These are phyloP conservation scores for Notodonta ziczac DNA, from an alignment of 2,888 invertebrate genomes.

Conservation along the genomic window DNA sequence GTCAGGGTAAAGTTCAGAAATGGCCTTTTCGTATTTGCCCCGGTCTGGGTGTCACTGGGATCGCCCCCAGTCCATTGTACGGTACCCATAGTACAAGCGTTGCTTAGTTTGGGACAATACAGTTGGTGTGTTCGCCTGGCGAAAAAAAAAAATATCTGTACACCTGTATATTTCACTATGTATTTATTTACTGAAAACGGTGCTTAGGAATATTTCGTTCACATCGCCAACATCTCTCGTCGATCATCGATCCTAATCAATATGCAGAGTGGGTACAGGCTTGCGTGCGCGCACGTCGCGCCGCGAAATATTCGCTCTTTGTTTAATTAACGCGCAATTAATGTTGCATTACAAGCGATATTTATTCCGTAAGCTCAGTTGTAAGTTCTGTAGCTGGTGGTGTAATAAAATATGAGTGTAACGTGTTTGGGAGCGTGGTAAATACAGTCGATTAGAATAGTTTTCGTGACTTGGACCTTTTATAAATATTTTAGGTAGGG, in stretches of 20 bases:
- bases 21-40: no score
- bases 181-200: background rate
- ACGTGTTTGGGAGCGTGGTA: background rate
- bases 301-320: slow-evolving; percentile 43
- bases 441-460: background rate
- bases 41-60: no score
- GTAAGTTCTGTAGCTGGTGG: background rate
- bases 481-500: no score
- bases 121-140: no score
- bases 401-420: background rate
- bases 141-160: no score
- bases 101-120: no score
- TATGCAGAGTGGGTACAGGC: slow-evolving; percentile 61
- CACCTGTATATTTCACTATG: no score
- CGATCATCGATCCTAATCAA: slow-evolving; percentile 63
- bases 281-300: slow-evolving; percentile 41
- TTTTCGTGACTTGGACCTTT: background rate
- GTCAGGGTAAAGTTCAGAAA: no score
- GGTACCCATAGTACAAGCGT: no score
- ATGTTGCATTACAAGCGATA: slow-evolving; percentile 53
- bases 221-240: slow-evolving; percentile 25
- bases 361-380: slow-evolving; percentile 30
- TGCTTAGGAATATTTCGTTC: background rate
- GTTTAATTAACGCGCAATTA: slow-evolving; percentile 55
- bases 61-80: no score